Conservation (phyloP, 2,797 vertebrate species). For the Syndactyla subalaris region DNA sequence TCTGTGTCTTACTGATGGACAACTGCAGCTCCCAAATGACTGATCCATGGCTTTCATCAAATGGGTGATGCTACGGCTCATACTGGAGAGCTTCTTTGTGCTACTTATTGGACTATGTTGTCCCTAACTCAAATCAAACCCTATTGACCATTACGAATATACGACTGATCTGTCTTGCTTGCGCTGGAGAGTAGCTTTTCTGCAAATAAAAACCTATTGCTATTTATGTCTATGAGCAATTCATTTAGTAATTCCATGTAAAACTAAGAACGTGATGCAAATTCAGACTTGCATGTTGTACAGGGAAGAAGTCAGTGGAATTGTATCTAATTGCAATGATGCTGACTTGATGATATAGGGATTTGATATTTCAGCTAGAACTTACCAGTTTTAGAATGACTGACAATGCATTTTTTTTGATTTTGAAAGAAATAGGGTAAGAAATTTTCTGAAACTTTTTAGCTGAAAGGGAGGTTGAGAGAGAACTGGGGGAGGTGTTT, state of each 20-base stretch:
- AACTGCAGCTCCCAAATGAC: background rate
- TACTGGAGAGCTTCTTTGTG: background rate
- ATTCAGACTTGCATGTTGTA: background rate
- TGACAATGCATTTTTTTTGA: rapidly evolving
- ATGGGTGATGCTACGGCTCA: background rate
- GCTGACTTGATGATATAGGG: background rate
- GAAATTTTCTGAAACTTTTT: background rate
- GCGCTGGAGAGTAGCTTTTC: background rate
- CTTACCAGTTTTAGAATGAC: background rate
- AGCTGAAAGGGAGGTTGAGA: background rate
- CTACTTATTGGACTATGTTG: background rate
- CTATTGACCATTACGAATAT: rapidly evolving
- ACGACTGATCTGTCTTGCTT: background rate
- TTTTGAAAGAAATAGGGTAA: background rate
- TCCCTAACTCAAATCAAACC: background rate
- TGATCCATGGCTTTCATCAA: background rate
- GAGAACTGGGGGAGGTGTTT: background rate
- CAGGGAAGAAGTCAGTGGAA: background rate
- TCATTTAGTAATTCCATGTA: background rate
- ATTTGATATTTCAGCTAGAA: background rate
- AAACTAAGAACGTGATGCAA: background rate
- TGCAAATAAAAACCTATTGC: background rate
- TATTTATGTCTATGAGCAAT: background rate
- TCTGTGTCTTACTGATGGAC: background rate
- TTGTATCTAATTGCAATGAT: background rate